These are phyloP conservation scores for Entomobrya multifasciata DNA, from an alignment of 2,888 invertebrate genomes.

Conservation along the genomic window DNA sequence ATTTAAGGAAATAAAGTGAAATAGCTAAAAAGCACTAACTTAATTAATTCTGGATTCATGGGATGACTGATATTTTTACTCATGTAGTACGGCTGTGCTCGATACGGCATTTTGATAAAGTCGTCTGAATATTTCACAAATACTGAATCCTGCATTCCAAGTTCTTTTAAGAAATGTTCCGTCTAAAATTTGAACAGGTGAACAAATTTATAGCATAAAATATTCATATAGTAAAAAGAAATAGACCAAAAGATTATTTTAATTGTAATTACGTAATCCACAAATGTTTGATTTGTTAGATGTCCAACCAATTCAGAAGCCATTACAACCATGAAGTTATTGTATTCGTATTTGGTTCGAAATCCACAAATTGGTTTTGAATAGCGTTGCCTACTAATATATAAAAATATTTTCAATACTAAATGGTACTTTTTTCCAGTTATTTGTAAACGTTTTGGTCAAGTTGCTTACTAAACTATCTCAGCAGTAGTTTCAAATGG, in stretches of 20 bases:
- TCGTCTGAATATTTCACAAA: conserved; percentile 25
- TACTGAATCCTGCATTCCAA: conserved; percentile 72
- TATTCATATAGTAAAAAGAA: too few relatives aligned
- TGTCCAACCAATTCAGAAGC: conserved; percentile 62
- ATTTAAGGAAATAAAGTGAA: too few relatives aligned
- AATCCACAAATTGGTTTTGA: conserved; percentile 55
- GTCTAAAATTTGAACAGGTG: too few relatives aligned
- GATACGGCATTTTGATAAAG: conserved; percentile 42
- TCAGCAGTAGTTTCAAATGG: conserved; percentile 28
- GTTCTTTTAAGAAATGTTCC: conserved; percentile 39
- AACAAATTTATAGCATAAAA: too few relatives aligned
- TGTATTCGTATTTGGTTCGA: conserved; percentile 68
- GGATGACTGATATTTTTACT: too few relatives aligned
- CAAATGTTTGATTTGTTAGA: neutral
- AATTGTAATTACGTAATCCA: too few relatives aligned
- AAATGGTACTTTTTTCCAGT: too few relatives aligned
- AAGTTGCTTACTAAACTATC: neutral
- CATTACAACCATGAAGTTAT: conserved; percentile 68
- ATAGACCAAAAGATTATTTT: neutral
- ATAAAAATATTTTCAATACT: too few relatives aligned
- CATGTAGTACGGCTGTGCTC: conserved; percentile 67
- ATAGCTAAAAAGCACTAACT: too few relatives aligned
- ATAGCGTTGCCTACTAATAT: conserved; percentile 71
- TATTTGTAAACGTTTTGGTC: too few relatives aligned
- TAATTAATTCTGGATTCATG: conserved; percentile 56